These are phyloP conservation scores for Brachionus rubens DNA, from an alignment of 1,140 invertebrate species.

Conservation along the genomic window DNA sequence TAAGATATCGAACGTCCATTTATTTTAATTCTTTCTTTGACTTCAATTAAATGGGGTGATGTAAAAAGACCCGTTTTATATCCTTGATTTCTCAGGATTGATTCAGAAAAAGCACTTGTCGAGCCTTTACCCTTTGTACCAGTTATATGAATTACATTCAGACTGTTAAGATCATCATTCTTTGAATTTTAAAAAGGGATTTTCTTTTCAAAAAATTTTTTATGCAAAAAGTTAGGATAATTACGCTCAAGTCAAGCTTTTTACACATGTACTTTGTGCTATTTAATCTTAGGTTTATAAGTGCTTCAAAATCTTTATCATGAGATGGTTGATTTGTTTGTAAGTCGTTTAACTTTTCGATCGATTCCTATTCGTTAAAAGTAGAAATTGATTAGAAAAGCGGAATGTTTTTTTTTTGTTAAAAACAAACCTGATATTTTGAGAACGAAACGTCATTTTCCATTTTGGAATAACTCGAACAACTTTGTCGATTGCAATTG, in stretches of 20 bases:
- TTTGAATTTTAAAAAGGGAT: background rate
- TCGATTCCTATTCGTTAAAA: background rate
- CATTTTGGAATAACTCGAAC: constrained; percentile 7
- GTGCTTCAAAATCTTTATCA: background rate
- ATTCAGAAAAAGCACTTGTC: constrained; percentile 87
- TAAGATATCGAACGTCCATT: constrained; percentile 75
- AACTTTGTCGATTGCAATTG: constrained; percentile 1
- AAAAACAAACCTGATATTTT: constrained; percentile 4
- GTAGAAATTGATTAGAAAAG: background rate
- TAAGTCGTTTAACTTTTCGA: constrained; percentile 32
- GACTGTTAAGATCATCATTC: constrained; percentile 11
- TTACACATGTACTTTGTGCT: constrained; percentile 24
- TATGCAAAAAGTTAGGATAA: no score
- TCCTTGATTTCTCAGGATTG: constrained; percentile 78
- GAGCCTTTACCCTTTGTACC: constrained; percentile 92
- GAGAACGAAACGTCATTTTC: background rate
- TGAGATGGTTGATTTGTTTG: background rate
- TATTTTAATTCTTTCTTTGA: constrained; percentile 85
- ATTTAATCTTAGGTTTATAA: background rate
- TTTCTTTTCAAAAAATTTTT: no score
- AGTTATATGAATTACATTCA: constrained; percentile 74
- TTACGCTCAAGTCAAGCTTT: constrained; percentile 16
- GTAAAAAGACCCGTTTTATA: constrained; percentile 85
- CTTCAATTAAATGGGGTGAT: constrained; percentile 88
- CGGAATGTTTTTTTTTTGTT: background rate